phyloP scores from a whole-genome alignment of 1,140 invertebrate species.

The Trichoplusia ni region DNA sequence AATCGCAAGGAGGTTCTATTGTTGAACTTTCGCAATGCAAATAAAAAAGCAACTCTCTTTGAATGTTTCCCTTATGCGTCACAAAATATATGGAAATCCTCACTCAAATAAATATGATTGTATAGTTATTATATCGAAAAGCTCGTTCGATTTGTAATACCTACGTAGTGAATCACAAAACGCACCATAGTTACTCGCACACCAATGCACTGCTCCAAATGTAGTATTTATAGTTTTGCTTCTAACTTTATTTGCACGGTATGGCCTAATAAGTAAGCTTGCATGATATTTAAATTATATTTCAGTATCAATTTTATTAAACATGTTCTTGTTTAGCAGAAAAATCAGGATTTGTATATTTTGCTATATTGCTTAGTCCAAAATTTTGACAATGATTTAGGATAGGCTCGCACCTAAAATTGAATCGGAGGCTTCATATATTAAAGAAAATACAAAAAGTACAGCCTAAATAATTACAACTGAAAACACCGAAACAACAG shows the following conservation, averaged over 20 bases:
- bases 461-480: too few relatives aligned
- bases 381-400: too few relatives aligned
- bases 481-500: too few relatives aligned
- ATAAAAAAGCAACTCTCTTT: neutral
- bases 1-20: neutral
- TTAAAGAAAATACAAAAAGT: too few relatives aligned
- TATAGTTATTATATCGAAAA: too few relatives aligned
- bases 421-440: too few relatives aligned
- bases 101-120: constrained; percentile 1
- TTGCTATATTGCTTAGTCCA: neutral
- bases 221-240: neutral
- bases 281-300: neutral
- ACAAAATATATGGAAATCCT: constrained; percentile 28
- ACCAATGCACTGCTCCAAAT: neutral
- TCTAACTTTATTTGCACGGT: constrained; percentile 20
- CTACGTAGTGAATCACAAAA: constrained; percentile 13
- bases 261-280: constrained; percentile 12
- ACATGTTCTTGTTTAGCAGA: neutral
- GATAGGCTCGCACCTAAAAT: too few relatives aligned
- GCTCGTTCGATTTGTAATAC: constrained; percentile 18
- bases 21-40: neutral
- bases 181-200: constrained; percentile 15
- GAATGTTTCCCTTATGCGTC: too few relatives aligned
- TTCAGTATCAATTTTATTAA: neutral
- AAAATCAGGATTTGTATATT: neutral